Evolutionary conservation across 2,888 invertebrate species (phyloP).

Genomic region (Dioctria rufipes): DNA sequence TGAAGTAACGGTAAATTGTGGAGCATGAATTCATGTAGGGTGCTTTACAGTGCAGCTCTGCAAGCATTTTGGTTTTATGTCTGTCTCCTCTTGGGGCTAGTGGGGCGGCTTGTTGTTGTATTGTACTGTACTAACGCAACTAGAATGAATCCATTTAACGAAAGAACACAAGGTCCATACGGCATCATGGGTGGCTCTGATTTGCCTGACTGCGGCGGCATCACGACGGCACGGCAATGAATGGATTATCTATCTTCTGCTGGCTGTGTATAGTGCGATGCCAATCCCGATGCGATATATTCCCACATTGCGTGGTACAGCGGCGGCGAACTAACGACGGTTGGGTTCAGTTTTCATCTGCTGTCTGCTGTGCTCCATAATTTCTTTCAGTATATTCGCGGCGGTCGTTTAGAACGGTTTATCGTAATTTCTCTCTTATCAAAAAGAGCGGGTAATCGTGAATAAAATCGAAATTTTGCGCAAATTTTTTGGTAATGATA

Average conservation of each 20-base stretch:
- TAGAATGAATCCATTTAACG: neutral
- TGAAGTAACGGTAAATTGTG: neutral
- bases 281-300: no score
- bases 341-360: no score
- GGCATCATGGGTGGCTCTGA: neutral
- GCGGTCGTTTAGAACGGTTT: constrained; percentile 28
- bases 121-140: no score
- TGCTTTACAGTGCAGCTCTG: neutral
- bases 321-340: no score
- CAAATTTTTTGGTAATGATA: no score
- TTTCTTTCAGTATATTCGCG: constrained; percentile 40
- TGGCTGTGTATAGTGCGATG: no score
- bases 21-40: neutral
- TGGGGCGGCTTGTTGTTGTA: no score
- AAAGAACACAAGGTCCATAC: neutral
- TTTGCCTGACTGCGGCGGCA: neutral
- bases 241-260: constrained; percentile 8
- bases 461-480: neutral
- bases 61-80: neutral
- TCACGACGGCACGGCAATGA: constrained; percentile 2
- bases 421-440: neutral
- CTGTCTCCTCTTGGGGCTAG: neutral
- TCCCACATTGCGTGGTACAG: no score
- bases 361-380: neutral
- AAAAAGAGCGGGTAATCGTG: constrained; percentile 22